Evolutionary conservation across 2,888 invertebrate species (phyloP), one percentile per base, ranked within the genome.

Genomic region (Ashinkailepas kermadecensis): DNA sequence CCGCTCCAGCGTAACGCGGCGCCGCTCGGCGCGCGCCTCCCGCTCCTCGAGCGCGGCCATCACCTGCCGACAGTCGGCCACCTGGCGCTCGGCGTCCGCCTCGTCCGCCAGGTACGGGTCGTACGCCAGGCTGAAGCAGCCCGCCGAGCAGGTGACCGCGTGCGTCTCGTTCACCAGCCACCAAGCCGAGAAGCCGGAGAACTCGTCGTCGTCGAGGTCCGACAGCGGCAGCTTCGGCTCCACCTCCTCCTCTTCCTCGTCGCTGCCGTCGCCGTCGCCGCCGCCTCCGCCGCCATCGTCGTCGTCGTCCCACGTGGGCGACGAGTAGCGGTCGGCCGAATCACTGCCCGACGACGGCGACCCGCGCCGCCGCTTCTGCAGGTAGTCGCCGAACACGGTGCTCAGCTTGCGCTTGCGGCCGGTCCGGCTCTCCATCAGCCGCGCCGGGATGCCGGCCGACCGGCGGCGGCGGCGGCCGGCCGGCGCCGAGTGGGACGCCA

Each of bases 111-210:
- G 56, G 23, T 23, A 21, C 74, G 74, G 74, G 21, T 74, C 56
- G 74, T 74, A 74, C 0, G 74, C 23, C 54, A 39, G 12, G 18
- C 74, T 10, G 21, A 23, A 8, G 21, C 74, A 74, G 54, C 74
- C 74, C 15, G 21, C 23, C 21, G 21, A 56, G 21, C 74, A 74
- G 54, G 11, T 21, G 21, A 12, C 54, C 9, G 23, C 74, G 74
- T 74, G 74, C 54, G 23, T 23, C 6, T 74, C 57, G 25, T 79
- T 59, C 23, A 79, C 79, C 79, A 79, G 79, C 79, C 79, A 79
- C 79, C 79, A 79, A 3, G 79, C 58, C 1, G 79, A n/a, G 79
- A 79, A 79, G 0, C 79, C 79, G 15, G 13, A 12, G 25, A 79
- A 79, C 9, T 58, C 23, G 6, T 79, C 74, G 56, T 74, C 74